A percentile compares a stretch with the other conserved stretches of the same genome.
Evolutionary conservation across 2,888 invertebrate genomes (phyloP).

Genomic region (Agrotis segetum): DNA sequence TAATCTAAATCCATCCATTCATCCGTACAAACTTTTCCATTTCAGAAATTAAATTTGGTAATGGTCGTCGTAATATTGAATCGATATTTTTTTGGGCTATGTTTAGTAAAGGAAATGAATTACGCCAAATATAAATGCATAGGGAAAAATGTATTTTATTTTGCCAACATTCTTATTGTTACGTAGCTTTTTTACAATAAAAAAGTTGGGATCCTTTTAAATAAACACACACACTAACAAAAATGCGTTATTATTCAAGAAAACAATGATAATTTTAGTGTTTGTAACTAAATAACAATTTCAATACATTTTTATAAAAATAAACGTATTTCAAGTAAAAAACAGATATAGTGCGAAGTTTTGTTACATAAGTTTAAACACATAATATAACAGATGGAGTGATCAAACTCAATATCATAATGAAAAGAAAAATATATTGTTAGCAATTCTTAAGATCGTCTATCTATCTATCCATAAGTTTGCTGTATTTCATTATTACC

Average conservation of each 20-base stretch:
- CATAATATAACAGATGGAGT: neutral
- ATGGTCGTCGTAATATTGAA: neutral
- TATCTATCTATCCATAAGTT: too few relatives aligned
- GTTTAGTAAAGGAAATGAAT: neutral
- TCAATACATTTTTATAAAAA: neutral
- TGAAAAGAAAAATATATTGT: constrained; percentile 25
- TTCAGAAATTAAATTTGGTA: too few relatives aligned
- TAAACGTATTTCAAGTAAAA: too few relatives aligned
- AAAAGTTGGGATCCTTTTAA: neutral
- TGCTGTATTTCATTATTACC: too few relatives aligned
- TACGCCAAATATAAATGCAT: neutral
- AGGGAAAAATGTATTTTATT: neutral
- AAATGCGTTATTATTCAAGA: neutral
- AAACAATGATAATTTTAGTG: neutral
- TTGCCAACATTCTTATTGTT: neutral
- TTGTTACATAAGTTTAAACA: neutral
- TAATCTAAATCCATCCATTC: too few relatives aligned
- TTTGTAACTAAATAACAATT: neutral
- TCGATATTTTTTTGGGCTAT: neutral
- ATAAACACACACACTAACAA: neutral
- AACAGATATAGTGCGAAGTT: neutral
- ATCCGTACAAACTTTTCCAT: too few relatives aligned
- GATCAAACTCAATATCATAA: constrained; percentile 34
- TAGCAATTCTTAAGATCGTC: too few relatives aligned
- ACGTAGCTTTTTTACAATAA: neutral